Evolutionary conservation across 2,797 vertebrate genomes (phyloP).

Genomic region (Paedocypris micromegethes): DNA sequence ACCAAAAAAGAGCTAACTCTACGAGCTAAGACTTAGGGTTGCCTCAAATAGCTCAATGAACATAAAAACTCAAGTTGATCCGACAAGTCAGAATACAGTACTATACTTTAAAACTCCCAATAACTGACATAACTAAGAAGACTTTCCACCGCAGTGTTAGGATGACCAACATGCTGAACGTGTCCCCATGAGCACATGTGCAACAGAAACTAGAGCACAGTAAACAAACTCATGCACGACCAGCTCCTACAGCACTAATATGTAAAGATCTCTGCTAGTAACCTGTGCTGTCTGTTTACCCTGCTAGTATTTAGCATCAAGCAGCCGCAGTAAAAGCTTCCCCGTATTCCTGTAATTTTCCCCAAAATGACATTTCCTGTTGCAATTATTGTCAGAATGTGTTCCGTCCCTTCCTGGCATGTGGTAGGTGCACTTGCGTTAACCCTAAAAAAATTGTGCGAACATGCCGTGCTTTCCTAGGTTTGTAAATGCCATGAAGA

Average conservation of each 20-base stretch:
- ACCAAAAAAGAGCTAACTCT: no score
- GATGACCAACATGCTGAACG: conserved; percentile 55
- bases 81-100: no score
- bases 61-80: no score
- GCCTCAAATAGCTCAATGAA: no score
- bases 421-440: conserved; percentile 12
- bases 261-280: neutral
- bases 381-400: conserved; percentile 1
- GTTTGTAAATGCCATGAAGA: conserved; percentile 10
- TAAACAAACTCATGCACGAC: conserved; percentile 16
- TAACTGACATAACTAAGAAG: conserved; percentile 18
- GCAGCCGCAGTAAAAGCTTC: neutral
- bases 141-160: conserved; percentile 50
- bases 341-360: no score
- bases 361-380: neutral
- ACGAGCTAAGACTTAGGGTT: no score
- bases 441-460: conserved; percentile 18
- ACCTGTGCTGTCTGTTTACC: conserved; percentile 8
- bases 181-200: conserved; percentile 44
- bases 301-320: neutral
- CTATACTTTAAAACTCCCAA: no score
- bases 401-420: neutral
- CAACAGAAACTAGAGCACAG: conserved; percentile 25
- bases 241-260: neutral
- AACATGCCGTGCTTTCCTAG: conserved; percentile 29